phyloP scores from a whole-genome alignment of 1,140 invertebrate species.

The Drosophila azteca region DNA sequence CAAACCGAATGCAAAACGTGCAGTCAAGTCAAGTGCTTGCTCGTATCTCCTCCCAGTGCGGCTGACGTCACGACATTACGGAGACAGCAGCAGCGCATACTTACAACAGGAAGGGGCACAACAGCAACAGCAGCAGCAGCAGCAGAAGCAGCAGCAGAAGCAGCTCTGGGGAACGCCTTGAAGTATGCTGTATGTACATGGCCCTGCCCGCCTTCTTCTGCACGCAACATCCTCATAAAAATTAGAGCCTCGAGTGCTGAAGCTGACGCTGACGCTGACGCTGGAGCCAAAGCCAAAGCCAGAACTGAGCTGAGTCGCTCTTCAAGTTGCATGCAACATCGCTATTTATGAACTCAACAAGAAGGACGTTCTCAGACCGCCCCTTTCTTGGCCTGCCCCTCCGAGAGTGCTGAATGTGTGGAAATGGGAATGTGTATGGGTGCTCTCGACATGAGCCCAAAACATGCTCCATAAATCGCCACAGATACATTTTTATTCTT shows the following conservation, averaged over 20 bases:
- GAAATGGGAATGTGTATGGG: conserved; percentile 5
- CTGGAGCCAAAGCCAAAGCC: conserved; percentile 28
- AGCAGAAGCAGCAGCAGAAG: conserved; percentile 2
- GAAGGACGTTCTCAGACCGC: conserved; percentile 43
- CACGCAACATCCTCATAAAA: conserved; percentile 78
- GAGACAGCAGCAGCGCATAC: too few species aligned
- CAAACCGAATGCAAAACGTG: conserved; percentile 32
- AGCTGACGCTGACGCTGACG: conserved; percentile 10
- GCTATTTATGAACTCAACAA: conserved; percentile 78
- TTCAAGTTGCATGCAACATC: conserved; percentile 75
- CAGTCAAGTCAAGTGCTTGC: not conserved
- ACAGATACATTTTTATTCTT: conserved; percentile 69
- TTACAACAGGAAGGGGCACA: too few species aligned
- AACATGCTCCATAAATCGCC: conserved; percentile 71
- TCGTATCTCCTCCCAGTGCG: not conserved
- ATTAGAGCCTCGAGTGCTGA: conserved; percentile 55
- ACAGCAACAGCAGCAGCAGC: not conserved
- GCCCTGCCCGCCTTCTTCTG: conserved; percentile 20
- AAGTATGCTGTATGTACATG: conserved; percentile 49
- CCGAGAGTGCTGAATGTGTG: not conserved
- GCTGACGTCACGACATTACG: conserved; percentile 34
- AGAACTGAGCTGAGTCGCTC: conserved; percentile 29
- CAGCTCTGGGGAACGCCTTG: conserved; percentile 57
- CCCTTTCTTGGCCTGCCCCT: conserved; percentile 19
- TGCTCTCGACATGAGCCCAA: conserved; percentile 52